A percentile compares a stretch with the other conserved stretches of the same genome.
These are phyloP conservation scores for Pheucticus melanocephalus DNA, from an alignment of 2,113 vertebrate species.

Conservation along the genomic window DNA sequence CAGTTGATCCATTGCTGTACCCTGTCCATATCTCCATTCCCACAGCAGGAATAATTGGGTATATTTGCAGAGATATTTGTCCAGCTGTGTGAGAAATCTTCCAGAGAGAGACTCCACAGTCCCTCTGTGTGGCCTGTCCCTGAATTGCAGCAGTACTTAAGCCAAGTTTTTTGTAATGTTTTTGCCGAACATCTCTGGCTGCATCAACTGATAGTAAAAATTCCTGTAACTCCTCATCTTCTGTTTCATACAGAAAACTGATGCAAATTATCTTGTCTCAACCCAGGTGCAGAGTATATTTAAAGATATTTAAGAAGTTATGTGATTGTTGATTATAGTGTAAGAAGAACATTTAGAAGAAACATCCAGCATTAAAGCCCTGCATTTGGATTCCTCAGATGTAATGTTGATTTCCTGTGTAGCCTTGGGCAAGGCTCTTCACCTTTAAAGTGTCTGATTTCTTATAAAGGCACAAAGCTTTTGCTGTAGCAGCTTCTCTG, in stretches of 20 bases:
- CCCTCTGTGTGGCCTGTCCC: neutral
- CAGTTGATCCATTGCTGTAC: neutral
- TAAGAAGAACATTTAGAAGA: neutral
- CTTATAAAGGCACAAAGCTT: neutral
- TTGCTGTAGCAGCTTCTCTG: neutral
- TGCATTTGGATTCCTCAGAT: neutral
- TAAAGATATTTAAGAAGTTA: neutral
- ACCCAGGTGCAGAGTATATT: neutral
- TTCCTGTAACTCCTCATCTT: neutral
- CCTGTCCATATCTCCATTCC: neutral
- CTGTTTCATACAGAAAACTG: neutral
- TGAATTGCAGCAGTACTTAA: neutral
- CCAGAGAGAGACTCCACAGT: neutral
- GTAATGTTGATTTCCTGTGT: neutral
- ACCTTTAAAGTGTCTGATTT: neutral
- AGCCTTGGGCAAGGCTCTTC: neutral
- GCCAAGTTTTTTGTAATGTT: neutral
- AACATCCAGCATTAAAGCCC: neutral
- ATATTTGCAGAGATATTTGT: neutral
- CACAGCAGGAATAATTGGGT: neutral
- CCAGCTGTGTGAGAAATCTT: neutral
- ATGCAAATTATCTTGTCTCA: fast-evolving
- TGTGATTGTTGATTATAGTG: neutral
- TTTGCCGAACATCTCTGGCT: neutral
- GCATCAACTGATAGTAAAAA: neutral